Evolutionary conservation across 1,140 invertebrate species (phyloP).

Genomic region (Papilio polytes): DNA sequence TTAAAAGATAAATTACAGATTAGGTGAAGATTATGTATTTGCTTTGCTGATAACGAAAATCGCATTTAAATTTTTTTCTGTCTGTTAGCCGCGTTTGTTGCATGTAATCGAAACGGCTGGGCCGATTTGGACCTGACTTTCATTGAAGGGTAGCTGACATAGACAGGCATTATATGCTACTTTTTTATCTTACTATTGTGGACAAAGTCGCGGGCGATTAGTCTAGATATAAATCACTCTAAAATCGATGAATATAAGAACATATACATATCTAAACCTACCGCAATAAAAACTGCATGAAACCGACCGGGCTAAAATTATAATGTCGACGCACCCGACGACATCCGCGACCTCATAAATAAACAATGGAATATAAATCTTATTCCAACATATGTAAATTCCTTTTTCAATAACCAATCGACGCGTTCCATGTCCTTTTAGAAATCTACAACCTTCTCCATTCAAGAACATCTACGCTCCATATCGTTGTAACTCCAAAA

Average conservation of each 20-base stretch:
- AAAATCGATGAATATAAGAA: constrained; percentile 66
- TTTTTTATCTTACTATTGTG: no score
- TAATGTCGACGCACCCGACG: constrained; percentile 76
- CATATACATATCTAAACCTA: constrained; percentile 69
- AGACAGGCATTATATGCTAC: no score
- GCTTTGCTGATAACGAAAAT: no score
- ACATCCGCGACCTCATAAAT: constrained; percentile 54
- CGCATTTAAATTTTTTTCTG: no score
- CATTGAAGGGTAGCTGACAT: no score
- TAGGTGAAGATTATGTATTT: no score
- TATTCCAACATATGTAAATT: constrained; percentile 44
- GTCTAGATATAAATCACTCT: constrained; percentile 54
- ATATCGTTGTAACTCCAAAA: constrained; percentile 52
- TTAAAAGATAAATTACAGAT: no score
- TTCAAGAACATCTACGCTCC: constrained; percentile 56
- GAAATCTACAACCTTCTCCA: constrained; percentile 59
- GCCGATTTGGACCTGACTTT: no score
- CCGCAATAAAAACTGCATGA: constrained; percentile 80
- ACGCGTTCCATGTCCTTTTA: constrained; percentile 53
- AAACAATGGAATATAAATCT: constrained; percentile 51
- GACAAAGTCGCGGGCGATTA: no score
- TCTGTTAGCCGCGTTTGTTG: no score
- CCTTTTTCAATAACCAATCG: constrained; percentile 44
- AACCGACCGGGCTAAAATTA: constrained; percentile 80
- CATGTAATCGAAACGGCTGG: no score